Evolutionary conservation across 2,113 vertebrate genomes (phyloP), one percentile per base, ranked within the genome.

Genomic region (Microcebus lehilahytsara): DNA sequence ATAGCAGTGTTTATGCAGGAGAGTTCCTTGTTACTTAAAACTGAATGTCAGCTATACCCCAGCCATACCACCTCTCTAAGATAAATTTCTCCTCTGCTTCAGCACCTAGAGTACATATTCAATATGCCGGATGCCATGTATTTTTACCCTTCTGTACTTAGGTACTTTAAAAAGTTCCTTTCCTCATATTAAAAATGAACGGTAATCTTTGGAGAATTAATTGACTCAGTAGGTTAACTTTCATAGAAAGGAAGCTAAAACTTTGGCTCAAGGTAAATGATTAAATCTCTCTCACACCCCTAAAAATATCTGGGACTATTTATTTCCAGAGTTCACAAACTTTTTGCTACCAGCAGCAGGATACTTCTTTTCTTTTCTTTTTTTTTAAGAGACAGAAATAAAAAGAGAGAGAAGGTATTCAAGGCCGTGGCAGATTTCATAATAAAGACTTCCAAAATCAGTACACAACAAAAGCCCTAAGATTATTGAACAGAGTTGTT

Each of bases 141-240:
- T 89, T 78, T 85, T 92, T 77, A 87, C 53, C 51, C 64, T 42
- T 85, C 51, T 91, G 60, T 69, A 60, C 37, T 78, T 80, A 40
- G 53, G 53, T 4, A 11, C 67, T 84, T 79, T 86, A 62, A 86
- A 95, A 85, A 46, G 17, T 51, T 89, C 56, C 51, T 87, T 80
- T 77, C 67, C 89, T 92, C 75, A 23, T 40, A 81, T 90, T 91
- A 91, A 97, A 95, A 95, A 85, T 34, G 23, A 96, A 60, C 83
- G 83, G 46, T 49, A 79, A 78, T 78, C 79, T 95, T 49, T 83
- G 58, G 74, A 49, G 92, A 78, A 97, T 85, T 89, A 94, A 91
- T 13, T 58, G 51, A 92, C 14, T 95, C 72, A 62, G 5, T 23
- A 87, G 53, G 40, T 53, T 78, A 93, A 71, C 20, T 77, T 91